phyloP scores from a whole-genome alignment of 2,888 invertebrate genomes.

The Caenorhabditis becei region DNA sequence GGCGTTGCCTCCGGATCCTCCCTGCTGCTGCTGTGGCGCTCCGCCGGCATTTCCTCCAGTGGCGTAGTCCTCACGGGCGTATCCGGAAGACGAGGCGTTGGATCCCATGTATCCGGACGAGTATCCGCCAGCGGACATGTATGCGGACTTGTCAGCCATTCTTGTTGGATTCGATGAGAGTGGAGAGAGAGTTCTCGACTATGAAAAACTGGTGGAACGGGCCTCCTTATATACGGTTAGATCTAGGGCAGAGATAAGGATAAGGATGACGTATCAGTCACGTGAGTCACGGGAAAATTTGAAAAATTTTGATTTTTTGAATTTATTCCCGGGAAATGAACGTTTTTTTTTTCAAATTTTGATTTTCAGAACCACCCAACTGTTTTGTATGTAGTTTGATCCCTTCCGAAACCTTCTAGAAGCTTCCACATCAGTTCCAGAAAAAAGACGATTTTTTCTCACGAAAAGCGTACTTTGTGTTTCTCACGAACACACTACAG shows the following conservation, averaged over 20 bases:
- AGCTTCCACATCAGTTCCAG: too few species aligned
- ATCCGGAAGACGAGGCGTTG: conserved; percentile 39
- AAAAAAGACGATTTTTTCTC: too few species aligned
- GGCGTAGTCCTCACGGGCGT: conserved; percentile 36
- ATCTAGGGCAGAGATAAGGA: neutral
- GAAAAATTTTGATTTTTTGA: neutral
- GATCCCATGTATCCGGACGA: conserved; percentile 37
- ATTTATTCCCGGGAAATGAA: too few species aligned
- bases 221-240: neutral
- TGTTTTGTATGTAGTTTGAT: too few species aligned
- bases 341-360: too few species aligned
- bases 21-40: neutral
- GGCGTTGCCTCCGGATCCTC: conserved; percentile 20
- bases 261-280: neutral
- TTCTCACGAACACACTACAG: too few species aligned
- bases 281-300: too few species aligned
- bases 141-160: conserved; percentile 45
- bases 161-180: neutral
- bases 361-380: too few species aligned
- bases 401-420: too few species aligned
- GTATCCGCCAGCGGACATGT: conserved; percentile 42
- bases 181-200: neutral
- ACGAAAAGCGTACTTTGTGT: too few species aligned
- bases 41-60: conserved; percentile 17
- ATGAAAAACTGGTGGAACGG: neutral